Base-by-base conservation (phyloP, 2,888 invertebrate species). In the Agonopterix arenella region DNA sequence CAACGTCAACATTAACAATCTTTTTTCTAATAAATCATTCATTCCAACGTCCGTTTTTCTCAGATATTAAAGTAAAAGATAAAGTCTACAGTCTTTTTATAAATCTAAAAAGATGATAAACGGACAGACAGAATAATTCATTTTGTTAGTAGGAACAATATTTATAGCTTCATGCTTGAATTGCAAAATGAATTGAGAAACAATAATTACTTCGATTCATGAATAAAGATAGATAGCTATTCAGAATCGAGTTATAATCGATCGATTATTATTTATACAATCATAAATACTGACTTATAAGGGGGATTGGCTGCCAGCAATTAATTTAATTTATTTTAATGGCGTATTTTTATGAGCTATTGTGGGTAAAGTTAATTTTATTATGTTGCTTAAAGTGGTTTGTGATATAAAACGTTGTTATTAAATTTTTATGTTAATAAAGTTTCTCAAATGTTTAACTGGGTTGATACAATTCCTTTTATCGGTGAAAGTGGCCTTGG, bases 151-250 rank as follows among this genome's bases (percentile, higher is more conserved):
- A 28, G 28, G 4, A 28, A 28, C 43, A 11, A 43, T 11, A 48
- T 60, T 54, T 47, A 63, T 56, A 45, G 54, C 55, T 55, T 60
- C 60, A 55, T 54, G 60, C 56, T 47, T 46, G 52, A 48, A 45
- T 47, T 46, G 52, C 51, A 51, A 44, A 46, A 50, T 48, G 38
- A 53, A 52, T 54, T 49, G 52, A 54, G 54, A 55, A 60, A 53
- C 53, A 52, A 53, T 47, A 56, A 60, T 62, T 57, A 59, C 48
- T 52, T 51, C 53, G 48, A 55, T 58, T 61, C 58, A 66, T 69
- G 65, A 70, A 70, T 73, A 70, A 66, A 66, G 58, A 64, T 55
- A 49, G 52, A 52, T 16, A 28, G 36, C 47, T 36, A 48, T 37
- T 49, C 46, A 49, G 51, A 58, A 59, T 61, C 60, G 56, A 61